These are phyloP conservation scores for Hyles vespertilio DNA, from an alignment of 1,140 invertebrate species.

Conservation along the genomic window DNA sequence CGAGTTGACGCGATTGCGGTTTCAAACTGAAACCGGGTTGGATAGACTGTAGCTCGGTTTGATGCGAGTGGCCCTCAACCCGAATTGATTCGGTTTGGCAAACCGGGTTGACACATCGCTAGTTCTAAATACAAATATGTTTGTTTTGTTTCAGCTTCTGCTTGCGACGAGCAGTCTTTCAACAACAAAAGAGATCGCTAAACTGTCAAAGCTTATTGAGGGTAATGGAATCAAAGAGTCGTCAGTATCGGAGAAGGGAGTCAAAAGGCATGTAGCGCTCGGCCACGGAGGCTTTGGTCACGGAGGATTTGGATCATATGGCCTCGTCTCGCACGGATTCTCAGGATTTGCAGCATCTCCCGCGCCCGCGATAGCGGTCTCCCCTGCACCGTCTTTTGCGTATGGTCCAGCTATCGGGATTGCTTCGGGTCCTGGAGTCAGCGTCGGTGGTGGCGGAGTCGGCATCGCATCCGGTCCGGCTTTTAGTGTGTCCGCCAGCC, in stretches of 20 bases:
- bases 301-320: slow-evolving; percentile 8
- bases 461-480: slow-evolving; percentile 2
- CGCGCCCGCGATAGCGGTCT: slow-evolving; percentile 11
- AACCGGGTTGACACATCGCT: not conserved
- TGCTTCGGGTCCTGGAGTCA: not conserved
- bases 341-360: not conserved
- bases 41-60: too few relatives aligned
- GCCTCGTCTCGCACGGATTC: slow-evolving; percentile 10
- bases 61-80: too few relatives aligned
- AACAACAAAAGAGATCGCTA: slow-evolving; percentile 46
- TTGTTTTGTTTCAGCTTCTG: slow-evolving; percentile 47
- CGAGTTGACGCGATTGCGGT: too few relatives aligned
- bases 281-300: slow-evolving; percentile 8
- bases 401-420: slow-evolving; percentile 13
- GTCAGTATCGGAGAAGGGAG: slow-evolving; percentile 37
- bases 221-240: slow-evolving; percentile 52
- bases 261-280: slow-evolving; percentile 43
- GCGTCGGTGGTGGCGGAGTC: slow-evolving; percentile 9
- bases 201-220: slow-evolving; percentile 54
- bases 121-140: slow-evolving; percentile 1
- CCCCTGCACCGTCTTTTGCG: not conserved
- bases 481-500: not conserved
- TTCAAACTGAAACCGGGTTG: too few relatives aligned
- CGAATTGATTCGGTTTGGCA: too few relatives aligned
- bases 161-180: slow-evolving; percentile 49